Conservation (phyloP, 2,888 invertebrate species). For the Eupithecia insigniata region DNA sequence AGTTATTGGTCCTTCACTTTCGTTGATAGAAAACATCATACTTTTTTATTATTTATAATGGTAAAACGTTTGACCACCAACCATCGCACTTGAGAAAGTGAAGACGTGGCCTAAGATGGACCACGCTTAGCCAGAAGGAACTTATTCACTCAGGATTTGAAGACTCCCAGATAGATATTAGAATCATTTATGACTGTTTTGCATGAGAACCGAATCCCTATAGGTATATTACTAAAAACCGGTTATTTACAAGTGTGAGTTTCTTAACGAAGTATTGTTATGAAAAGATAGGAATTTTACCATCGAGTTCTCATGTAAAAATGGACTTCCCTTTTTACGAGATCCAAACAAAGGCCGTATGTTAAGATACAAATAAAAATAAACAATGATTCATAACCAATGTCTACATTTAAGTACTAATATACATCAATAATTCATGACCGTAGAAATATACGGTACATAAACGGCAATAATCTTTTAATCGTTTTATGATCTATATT, state of each 20-base stretch:
- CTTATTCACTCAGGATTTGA: too few species aligned
- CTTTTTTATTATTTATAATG: too few species aligned
- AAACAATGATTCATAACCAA: background rate
- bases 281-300: background rate
- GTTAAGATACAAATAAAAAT: background rate
- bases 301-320: background rate
- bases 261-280: background rate
- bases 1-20: background rate
- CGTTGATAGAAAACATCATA: background rate
- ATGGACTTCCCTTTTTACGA: background rate
- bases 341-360: background rate
- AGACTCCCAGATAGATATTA: too few species aligned
- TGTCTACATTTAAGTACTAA: background rate
- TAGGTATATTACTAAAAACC: background rate
- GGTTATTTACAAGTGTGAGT: background rate
- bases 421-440: constrained; percentile 18
- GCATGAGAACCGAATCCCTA: background rate
- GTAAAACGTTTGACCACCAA: too few species aligned
- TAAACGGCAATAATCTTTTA: constrained; percentile 12
- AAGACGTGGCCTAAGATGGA: too few species aligned
- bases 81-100: too few species aligned
- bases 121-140: too few species aligned
- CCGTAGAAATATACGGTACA: constrained; percentile 5
- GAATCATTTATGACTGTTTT: background rate
- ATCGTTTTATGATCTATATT: constrained; percentile 17